A percentile compares a stretch with the other conserved stretches of the same genome.
phyloP scores from a whole-genome alignment of 2,113 vertebrate species.

The Turnix velox region DNA sequence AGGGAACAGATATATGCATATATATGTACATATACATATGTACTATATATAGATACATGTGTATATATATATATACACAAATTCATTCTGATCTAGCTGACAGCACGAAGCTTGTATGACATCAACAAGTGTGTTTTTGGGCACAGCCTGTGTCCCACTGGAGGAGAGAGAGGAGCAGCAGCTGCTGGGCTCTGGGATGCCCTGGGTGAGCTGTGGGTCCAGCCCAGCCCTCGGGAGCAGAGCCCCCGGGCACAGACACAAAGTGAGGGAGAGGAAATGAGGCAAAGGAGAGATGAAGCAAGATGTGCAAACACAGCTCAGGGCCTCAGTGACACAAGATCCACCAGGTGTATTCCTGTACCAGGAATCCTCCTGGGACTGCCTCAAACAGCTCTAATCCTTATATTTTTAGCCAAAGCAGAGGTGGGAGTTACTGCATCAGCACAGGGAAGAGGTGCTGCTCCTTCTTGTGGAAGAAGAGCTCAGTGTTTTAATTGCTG shows the following conservation, averaged over 20 bases:
- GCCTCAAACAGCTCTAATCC: not conserved
- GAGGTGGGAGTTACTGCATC: not conserved
- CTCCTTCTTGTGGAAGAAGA: not conserved
- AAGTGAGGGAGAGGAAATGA: not conserved
- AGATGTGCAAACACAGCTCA: not conserved
- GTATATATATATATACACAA: slow-evolving; percentile 2
- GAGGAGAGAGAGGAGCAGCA: not conserved
- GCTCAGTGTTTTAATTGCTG: not conserved
- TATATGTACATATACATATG: slow-evolving; percentile 17
- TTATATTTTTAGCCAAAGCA: not conserved
- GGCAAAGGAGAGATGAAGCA: not conserved
- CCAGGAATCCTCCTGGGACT: not conserved
- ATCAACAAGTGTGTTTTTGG: slow-evolving; percentile 31
- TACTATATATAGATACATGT: not conserved
- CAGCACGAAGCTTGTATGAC: not conserved
- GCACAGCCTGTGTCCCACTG: not conserved
- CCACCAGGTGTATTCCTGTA: not conserved
- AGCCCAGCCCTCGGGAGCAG: not conserved
- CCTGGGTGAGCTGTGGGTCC: not conserved
- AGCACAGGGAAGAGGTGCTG: not conserved
- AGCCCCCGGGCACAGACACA: not conserved
- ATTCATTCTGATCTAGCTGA: slow-evolving; percentile 34
- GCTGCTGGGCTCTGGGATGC: not conserved
- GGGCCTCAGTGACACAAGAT: not conserved
- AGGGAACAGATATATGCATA: not conserved